Evolutionary conservation across 2,113 vertebrate species (phyloP).

Genomic region (Apus apus): DNA sequence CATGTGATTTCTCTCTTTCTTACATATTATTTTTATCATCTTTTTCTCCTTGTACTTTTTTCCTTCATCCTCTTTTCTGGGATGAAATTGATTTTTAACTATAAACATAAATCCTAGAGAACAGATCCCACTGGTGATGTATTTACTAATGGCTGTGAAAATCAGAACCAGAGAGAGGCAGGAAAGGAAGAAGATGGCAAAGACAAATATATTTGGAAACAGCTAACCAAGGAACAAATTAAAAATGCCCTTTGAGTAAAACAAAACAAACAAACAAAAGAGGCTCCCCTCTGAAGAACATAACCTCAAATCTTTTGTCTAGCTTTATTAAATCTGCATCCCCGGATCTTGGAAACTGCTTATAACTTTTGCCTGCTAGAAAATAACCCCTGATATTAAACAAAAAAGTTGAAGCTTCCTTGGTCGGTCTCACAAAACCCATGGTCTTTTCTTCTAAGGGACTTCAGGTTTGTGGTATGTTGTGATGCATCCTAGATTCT

Average conservation of each 20-base stretch:
- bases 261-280: slow-evolving; percentile 64
- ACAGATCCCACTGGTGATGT: slow-evolving; percentile 13
- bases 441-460: neutral
- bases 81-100: slow-evolving; percentile 48
- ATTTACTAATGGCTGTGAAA: slow-evolving; percentile 52
- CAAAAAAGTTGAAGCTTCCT: neutral
- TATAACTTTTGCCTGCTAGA: slow-evolving; percentile 30
- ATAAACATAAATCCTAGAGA: slow-evolving; percentile 44
- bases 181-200: slow-evolving; percentile 50
- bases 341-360: slow-evolving; percentile 53
- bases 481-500: neutral
- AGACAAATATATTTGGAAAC: slow-evolving; percentile 68
- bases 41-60: neutral
- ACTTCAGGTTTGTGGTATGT: neutral
- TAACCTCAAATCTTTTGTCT: slow-evolving; percentile 68
- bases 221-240: slow-evolving; percentile 42
- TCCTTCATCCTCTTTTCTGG: neutral
- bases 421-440: neutral
- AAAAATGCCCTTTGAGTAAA: slow-evolving; percentile 63
- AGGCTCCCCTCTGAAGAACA: slow-evolving; percentile 52
- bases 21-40: neutral
- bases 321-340: slow-evolving; percentile 51
- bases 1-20: neutral
- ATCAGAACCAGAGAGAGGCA: slow-evolving; percentile 60
- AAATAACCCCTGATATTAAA: slow-evolving; percentile 43